phyloP scores from a whole-genome alignment of 92 coral and sea anemone species.

The Phenganax marumi region DNA sequence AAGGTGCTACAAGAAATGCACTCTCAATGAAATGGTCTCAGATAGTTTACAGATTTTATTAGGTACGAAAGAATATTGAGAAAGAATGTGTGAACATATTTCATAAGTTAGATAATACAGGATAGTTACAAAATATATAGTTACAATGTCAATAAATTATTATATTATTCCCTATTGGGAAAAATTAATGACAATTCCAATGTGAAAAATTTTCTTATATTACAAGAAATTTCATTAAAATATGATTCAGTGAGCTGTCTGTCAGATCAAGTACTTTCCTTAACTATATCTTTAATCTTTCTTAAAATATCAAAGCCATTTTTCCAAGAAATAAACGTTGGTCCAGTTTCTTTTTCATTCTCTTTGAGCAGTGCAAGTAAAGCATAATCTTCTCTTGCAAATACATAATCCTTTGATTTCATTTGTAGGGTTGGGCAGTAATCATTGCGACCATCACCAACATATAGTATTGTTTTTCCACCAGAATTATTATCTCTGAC shows the following conservation, averaged over 20 bases:
- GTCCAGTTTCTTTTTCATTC: constrained; percentile 44
- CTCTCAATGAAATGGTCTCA: no score
- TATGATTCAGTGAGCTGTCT: background rate
- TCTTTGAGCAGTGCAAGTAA: constrained; percentile 53
- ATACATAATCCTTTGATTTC: constrained; percentile 55
- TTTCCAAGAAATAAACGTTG: constrained; percentile 74
- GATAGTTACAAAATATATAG: no score
- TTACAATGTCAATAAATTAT: no score
- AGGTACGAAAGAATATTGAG: no score
- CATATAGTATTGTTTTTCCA: constrained; percentile 56
- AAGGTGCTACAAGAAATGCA: no score
- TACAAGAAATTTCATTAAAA: no score
- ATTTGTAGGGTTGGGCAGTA: constrained; percentile 75
- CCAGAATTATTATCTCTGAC: constrained; percentile 37
- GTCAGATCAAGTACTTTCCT: background rate
- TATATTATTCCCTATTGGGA: no score
- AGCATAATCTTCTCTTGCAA: constrained; percentile 75
- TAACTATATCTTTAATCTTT: constrained; percentile 37
- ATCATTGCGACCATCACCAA: constrained; percentile 94
- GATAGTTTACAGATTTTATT: no score
- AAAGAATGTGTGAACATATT: no score
- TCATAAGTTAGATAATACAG: no score
- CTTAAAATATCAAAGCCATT: constrained; percentile 78
- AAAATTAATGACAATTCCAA: no score
- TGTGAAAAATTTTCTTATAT: no score